Evolutionary conservation across 1,140 invertebrate genomes (phyloP).

Genomic region (Paracyclopina nana): DNA sequence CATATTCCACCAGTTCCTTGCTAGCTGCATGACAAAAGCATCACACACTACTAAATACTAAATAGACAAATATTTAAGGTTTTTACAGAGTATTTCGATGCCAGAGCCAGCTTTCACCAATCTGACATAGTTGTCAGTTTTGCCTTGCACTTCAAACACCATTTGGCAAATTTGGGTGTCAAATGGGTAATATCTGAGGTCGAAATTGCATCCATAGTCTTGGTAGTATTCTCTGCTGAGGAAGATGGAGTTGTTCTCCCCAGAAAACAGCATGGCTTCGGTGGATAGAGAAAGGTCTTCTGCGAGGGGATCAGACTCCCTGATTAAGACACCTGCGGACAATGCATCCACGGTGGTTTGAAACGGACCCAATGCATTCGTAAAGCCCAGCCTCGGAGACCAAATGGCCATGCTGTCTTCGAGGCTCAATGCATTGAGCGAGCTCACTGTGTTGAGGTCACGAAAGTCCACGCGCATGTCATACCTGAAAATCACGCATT

Average conservation of each 20-base stretch:
- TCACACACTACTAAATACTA: no score
- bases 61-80: no score
- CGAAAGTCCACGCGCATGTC: conserved; percentile 8
- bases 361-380: conserved; percentile 15
- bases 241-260: background rate
- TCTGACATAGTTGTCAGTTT: background rate
- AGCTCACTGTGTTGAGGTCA: conserved; percentile 9
- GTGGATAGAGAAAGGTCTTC: background rate
- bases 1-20: background rate
- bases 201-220: conserved; percentile 4
- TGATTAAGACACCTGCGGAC: background rate
- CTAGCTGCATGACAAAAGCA: background rate
- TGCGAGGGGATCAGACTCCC: conserved; percentile 1
- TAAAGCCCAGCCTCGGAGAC: conserved; percentile 9
- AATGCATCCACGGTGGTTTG: conserved; percentile 12
- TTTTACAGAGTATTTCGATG: background rate
- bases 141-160: conserved; percentile 11
- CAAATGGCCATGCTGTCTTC: conserved; percentile 5
- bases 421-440: conserved; percentile 1
- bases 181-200: conserved; percentile 1
- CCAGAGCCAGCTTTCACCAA: conserved; percentile 6
- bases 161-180: conserved; percentile 11
- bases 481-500: conserved; percentile 4
- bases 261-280: background rate
- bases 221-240: conserved; percentile 2